Evolutionary conservation across 1,140 invertebrate genomes (phyloP).

Genomic region (Tachypleus tridentatus): DNA sequence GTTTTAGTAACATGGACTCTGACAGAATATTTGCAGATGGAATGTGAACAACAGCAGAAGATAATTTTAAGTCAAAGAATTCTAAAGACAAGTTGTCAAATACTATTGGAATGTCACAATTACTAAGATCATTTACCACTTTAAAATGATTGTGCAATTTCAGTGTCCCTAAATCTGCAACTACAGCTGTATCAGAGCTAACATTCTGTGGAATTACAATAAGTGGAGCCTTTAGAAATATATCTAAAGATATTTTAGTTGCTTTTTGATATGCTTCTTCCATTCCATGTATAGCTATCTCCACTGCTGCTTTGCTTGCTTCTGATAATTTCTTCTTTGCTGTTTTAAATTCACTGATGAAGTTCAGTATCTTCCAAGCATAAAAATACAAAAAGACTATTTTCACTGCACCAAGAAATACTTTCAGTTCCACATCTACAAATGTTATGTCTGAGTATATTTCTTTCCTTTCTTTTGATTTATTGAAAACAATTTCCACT

Average conservation of each 20-base stretch:
- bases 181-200: constrained; percentile 53
- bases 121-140: constrained; percentile 30
- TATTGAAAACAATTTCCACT: constrained; percentile 33
- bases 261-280: constrained; percentile 70
- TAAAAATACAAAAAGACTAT: constrained; percentile 52
- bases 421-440: constrained; percentile 66
- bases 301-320: constrained; percentile 73
- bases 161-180: constrained; percentile 73
- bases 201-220: constrained; percentile 79
- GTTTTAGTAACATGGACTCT: constrained; percentile 57
- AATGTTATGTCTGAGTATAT: constrained; percentile 39
- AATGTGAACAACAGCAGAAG: constrained; percentile 21
- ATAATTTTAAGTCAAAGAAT: constrained; percentile 62
- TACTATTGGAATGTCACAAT: constrained; percentile 48
- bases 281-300: constrained; percentile 72
- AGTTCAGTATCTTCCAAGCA: constrained; percentile 64
- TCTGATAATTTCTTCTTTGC: constrained; percentile 70
- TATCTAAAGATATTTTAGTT: constrained; percentile 58
- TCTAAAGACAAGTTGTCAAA: constrained; percentile 55
- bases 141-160: constrained; percentile 53
- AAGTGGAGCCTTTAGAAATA: constrained; percentile 60
- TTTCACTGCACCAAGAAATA: constrained; percentile 41
- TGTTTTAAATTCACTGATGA: constrained; percentile 75
- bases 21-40: constrained; percentile 18
- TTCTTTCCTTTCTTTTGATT: constrained; percentile 31